phyloP scores from a whole-genome alignment of 1,140 invertebrate species.

The Anadara kagoshimensis region DNA sequence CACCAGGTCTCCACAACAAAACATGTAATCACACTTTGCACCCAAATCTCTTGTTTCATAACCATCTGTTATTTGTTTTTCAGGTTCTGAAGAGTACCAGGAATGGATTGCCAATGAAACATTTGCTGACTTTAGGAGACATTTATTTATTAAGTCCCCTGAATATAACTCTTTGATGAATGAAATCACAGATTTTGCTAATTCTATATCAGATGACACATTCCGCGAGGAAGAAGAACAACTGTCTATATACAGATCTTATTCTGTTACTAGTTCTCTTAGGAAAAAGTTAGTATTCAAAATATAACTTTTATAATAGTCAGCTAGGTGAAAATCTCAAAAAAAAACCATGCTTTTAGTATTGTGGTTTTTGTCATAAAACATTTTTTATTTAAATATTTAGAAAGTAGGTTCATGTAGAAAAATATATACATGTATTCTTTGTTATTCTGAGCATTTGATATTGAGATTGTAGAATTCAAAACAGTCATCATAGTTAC shows the following conservation, averaged over 20 bases:
- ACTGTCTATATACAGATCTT: conserved; percentile 30
- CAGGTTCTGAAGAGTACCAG: conserved; percentile 57
- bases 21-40: neutral
- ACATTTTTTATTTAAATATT: too few species aligned
- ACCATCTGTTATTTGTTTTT: conserved; percentile 18
- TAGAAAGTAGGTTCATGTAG: too few species aligned
- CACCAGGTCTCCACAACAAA: neutral
- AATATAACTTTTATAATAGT: too few species aligned
- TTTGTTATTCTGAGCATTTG: too few species aligned
- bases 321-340: too few species aligned
- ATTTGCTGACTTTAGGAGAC: conserved; percentile 55
- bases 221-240: conserved; percentile 40
- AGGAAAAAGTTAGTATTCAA: conserved; percentile 49
- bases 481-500: too few species aligned
- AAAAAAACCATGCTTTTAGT: too few species aligned
- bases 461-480: too few species aligned
- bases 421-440: too few species aligned
- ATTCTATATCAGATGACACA: conserved; percentile 36
- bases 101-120: conserved; percentile 62
- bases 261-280: conserved; percentile 39
- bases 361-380: too few species aligned
- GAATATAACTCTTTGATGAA: conserved; percentile 48
- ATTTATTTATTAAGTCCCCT: conserved; percentile 53
- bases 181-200: conserved; percentile 61
- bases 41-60: neutral